Conservation (phyloP, 2,888 invertebrate species). For the Tethea ocularis region DNA sequence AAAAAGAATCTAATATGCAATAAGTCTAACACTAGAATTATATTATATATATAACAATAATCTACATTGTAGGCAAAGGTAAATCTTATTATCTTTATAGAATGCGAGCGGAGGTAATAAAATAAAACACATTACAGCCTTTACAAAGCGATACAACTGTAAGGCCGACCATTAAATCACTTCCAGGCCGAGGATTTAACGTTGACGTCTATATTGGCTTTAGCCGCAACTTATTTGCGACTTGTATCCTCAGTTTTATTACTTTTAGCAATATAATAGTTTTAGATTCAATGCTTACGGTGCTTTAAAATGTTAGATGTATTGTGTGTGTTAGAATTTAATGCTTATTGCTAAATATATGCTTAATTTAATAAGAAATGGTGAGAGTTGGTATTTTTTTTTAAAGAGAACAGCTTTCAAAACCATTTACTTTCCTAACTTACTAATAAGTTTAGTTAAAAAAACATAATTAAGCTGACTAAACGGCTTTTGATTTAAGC, state of each 20-base stretch:
- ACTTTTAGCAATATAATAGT: neutral
- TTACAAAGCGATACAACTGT: conserved; percentile 4
- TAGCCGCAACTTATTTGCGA: conserved; percentile 20
- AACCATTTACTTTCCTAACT: no score
- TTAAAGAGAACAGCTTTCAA: no score
- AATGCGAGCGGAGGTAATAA: neutral
- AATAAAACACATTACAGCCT: neutral
- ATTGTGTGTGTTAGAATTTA: no score
- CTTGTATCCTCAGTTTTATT: neutral
- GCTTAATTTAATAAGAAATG: no score
- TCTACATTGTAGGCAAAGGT: neutral
- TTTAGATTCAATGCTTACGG: no score
- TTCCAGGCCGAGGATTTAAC: conserved; percentile 8
- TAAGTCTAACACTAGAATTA: no score
- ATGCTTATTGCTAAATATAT: no score
- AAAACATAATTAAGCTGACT: neutral
- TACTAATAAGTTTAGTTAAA: neutral
- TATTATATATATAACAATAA: no score
- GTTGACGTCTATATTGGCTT: conserved; percentile 22
- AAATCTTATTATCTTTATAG: conserved; percentile 1
- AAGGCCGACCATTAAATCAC: conserved; percentile 17
- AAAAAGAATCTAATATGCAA: no score
- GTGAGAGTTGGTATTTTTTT: no score
- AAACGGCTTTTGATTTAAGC: neutral
- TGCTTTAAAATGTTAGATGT: no score